These are phyloP conservation scores for Gryllus longicercus DNA, from an alignment of 2,888 invertebrate species.

Conservation along the genomic window DNA sequence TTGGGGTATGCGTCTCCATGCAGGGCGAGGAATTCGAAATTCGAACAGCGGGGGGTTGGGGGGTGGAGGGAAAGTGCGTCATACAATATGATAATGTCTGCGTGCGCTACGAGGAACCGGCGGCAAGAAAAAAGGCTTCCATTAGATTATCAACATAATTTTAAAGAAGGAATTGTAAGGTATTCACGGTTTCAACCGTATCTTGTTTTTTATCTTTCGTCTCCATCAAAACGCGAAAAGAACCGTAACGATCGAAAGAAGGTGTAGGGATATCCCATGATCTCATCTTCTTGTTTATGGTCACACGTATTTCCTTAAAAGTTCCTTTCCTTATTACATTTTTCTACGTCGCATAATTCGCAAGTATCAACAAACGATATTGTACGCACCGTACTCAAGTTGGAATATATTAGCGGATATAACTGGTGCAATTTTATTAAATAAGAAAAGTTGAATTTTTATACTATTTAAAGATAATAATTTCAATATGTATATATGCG, in stretches of 20 bases:
- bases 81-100: conserved; percentile 17
- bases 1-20: not conserved
- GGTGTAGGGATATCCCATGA: not conserved
- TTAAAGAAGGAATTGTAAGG: not conserved
- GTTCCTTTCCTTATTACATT: too few relatives aligned
- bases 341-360: too few relatives aligned
- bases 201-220: not conserved
- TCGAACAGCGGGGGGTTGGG: conserved; percentile 24
- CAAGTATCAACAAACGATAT: too few relatives aligned
- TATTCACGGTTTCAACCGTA: not conserved
- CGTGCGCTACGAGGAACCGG: not conserved
- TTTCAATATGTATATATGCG: too few relatives aligned
- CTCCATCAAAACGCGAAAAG: not conserved
- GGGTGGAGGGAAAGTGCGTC: not conserved
- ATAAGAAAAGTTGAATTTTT: too few relatives aligned
- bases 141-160: not conserved
- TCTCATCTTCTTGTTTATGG: not conserved
- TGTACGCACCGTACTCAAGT: too few relatives aligned
- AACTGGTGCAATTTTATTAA: too few relatives aligned
- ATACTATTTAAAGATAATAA: too few relatives aligned
- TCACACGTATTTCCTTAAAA: too few relatives aligned
- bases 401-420: too few relatives aligned
- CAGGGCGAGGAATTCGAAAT: conserved; percentile 26
- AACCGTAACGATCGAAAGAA: not conserved
- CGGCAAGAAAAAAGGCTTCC: not conserved